Base-by-base conservation (phyloP, 2,888 invertebrate species). In the Sminthurinus aureus region DNA sequence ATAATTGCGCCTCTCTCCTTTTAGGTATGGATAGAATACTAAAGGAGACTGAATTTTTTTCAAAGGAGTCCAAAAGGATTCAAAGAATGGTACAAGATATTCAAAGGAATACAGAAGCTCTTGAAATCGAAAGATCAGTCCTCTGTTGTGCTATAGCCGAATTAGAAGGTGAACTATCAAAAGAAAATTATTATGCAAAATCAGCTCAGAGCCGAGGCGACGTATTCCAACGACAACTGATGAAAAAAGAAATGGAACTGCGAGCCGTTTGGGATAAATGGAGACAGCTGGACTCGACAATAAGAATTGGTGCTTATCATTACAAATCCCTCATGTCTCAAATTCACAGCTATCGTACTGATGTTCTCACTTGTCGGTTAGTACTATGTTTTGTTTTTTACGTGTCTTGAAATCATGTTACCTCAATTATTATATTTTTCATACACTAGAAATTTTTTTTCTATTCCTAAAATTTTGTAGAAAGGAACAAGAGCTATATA, bases 301-400 rank as follows among this genome's bases (percentile, higher is more conserved):
- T 87, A 38, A 83, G 87, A 12, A 88, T 88, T 69, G 87, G 87
- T 18, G 85, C 85, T 51, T 87, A 86, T 76, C 87, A 88, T 67
- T 88, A 87, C 64, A 20, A 52, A 13, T 73, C 12, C 8, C 13
- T 78, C 1, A 71, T 83, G 71, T 22, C 24, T 11, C 73, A 58
- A 9, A 71, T 83, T 18, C n/a, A 9, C 8, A 0, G n/a, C 0
- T 12, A 73, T 52, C 78, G 83, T 2, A 73, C 26, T 26, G 15
- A 71, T 15, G 67, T 83, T 24, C 24, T 71, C 20, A 15, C 26
- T 9, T 13, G 2, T 15, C 71, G 73, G 80, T 38, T 38, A 38
- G 38, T 38, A 4, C 6, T 38, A 38, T 38, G 38, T 6, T 38
- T 38, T 4, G 1, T 38, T 38, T 38, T 38, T 38, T 38, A 38